Evolutionary conservation across 1,140 invertebrate genomes (phyloP), one percentile per base, ranked within the genome.

Genomic region (Penaeus vannamei): DNA sequence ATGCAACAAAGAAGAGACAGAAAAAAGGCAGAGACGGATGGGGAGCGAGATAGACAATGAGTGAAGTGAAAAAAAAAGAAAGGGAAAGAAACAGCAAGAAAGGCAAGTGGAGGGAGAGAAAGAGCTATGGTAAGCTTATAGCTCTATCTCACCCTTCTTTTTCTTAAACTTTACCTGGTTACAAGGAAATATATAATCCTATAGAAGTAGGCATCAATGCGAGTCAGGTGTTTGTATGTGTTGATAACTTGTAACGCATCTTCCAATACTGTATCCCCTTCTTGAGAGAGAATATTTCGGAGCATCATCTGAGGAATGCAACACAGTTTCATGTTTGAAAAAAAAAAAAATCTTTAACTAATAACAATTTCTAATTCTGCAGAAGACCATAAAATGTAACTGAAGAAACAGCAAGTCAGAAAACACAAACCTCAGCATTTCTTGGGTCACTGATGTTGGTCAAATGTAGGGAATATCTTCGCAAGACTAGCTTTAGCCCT

Each of bases 401-500:
- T 17, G 69, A 76, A 8, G 0, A n/a, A 26, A 76, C n/a, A 53
- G 23, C 53, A 32, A 19, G 26, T n/a, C 1, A n/a, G 23, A 20
- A 14, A 26, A n/a, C 14, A 72, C 87, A 42, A 23, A 90, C 91
- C 86, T 89, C 83, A 14, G 85, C 89, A 83, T 69, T 88, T n/a
- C 23, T 23, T 61, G 83, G 79, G 66, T 86, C 79, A 53, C 89
- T 76, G 60, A 90, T 85, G 7, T 88, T 90, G 14, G 26, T 85
- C 17, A 88, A 62, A 79, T 85, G 86, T 12, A 91, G 82, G 32
- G 79, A 81, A 72, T 91, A 86, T 23, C 86, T 79, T n/a, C 91
- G 64, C 23, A 91, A 69, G 29, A 90, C 84, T 23, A 91, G 53
- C 86, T 91, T 91, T 22, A 91, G 89, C 22, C 72, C 83, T n/a